Base-by-base conservation (phyloP, 1,140 invertebrate species). In the Brachionus plicatilis region DNA sequence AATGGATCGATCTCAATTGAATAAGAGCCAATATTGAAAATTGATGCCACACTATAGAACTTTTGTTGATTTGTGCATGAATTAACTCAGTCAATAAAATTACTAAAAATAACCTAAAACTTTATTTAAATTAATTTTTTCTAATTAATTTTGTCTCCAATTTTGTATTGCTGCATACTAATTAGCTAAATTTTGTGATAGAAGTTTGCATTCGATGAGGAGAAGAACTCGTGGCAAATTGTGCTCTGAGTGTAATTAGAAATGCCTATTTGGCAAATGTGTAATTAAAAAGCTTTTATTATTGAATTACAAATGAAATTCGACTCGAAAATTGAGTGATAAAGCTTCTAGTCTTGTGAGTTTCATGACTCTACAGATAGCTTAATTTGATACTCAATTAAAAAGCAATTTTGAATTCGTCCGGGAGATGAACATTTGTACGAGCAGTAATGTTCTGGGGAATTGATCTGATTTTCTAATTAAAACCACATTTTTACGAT, bases 271-370 rank as follows among this genome's bases (percentile, higher is more conserved):
- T 70, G 14, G 33, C 53, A 60, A 60, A 60, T 60, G n/a, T 60
- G 9, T 60, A 60, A 60, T 60, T 60, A 60, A 60, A 60, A 60
- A 60, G 53, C 53, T 60, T 60, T 60, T 60, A 60, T 60, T 60
- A 60, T 72, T 72, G 37, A 72, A 72, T 72, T 72, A 43, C 68
- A 72, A 43, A 43, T 41, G 37, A 72, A 72, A 72, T 41, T 43
- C 17, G 66, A 68, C 12, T 68, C 33, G 27, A 12, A 68, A 68
- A 68, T 68, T 68, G 33, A 68, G 66, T 68, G 66, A 68, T 41
- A 68, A 68, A 68, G 27, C 12, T n/a, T 33, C 45, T 11, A 47
- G 45, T 12, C 33, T 68, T 41, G 53, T 60, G 66, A 68, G 27
- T 68, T 41, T 68, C 33, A 33, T 68, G 33, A 33, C 9, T 68